Percentiles rank a stretch among this genome's conserved stretches.
Conservation (phyloP, 64 coral and sea anemone species). For the Hydrozoanthus tunicans region DNA sequence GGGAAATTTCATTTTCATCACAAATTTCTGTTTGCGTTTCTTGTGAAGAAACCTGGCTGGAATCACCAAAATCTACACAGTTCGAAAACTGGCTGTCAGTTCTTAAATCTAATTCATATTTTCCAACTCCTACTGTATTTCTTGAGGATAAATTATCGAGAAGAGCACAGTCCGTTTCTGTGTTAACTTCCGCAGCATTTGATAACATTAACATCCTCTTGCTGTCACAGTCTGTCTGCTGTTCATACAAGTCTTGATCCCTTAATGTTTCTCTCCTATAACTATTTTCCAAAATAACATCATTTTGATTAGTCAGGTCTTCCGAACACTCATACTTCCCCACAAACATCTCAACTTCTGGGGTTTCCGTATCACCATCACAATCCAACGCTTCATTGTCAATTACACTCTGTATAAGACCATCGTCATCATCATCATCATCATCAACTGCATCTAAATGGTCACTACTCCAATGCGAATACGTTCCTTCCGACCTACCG, state of each 20-base stretch:
- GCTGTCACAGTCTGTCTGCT: background rate
- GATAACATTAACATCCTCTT: background rate
- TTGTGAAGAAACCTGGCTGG: slow-evolving; percentile 18
- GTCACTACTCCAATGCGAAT: background rate
- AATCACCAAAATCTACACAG: background rate
- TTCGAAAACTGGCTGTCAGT: slow-evolving; percentile 1
- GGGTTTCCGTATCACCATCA: slow-evolving; percentile 10
- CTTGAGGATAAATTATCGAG: background rate
- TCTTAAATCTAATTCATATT: background rate
- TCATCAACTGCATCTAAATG: background rate
- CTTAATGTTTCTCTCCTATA: background rate
- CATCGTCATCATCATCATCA: background rate
- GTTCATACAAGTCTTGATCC: background rate
- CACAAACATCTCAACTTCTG: slow-evolving; percentile 40
- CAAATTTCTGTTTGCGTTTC: slow-evolving; percentile 6
- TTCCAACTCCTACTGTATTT: background rate
- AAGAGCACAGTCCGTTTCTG: background rate
- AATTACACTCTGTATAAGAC: background rate
- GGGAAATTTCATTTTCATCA: background rate
- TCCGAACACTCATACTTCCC: slow-evolving; percentile 19
- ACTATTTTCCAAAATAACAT: background rate
- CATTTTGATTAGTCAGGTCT: background rate
- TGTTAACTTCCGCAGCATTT: background rate
- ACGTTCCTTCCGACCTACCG: background rate
- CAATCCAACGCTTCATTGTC: background rate